Percentiles rank a stretch among this genome's conserved stretches.
These are phyloP conservation scores for Enteromius unitaeniatus DNA, from an alignment of 2,797 vertebrate species.

Conservation along the genomic window DNA sequence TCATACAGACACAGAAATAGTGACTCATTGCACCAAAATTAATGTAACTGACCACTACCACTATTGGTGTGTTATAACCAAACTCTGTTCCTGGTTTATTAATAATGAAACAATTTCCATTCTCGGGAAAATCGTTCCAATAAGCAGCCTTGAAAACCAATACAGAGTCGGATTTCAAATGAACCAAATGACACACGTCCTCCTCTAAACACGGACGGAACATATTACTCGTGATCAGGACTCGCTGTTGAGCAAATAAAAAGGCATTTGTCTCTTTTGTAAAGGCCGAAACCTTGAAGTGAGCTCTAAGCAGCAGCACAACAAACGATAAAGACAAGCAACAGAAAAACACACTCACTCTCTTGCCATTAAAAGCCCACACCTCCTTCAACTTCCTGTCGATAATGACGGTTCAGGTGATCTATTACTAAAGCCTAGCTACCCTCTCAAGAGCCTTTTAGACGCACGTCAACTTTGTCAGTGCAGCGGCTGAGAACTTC, in stretches of 20 bases:
- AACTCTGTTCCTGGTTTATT: neutral
- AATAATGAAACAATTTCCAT: neutral
- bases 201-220: neutral
- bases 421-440: conserved; percentile 30
- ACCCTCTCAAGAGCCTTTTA: conserved; percentile 42
- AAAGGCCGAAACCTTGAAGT: conserved; percentile 30
- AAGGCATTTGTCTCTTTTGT: conserved; percentile 23
- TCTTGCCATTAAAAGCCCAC: conserved; percentile 33
- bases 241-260: neutral
- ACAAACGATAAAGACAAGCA: conserved; percentile 30
- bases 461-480: conserved; percentile 18
- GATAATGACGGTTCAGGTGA: conserved; percentile 42
- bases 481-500: neutral
- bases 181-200: neutral
- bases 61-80: neutral
- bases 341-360: conserved; percentile 9
- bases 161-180: neutral
- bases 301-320: conserved; percentile 1
- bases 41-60: neutral
- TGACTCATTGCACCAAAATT: neutral
- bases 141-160: conserved; percentile 4
- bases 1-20: neutral
- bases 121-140: neutral
- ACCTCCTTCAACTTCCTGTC: conserved; percentile 36
- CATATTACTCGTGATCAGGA: neutral